Percentiles rank a stretch among this genome's conserved stretches.
phyloP scores from a whole-genome alignment of 2,797 vertebrate species.

The Hozukius guyotensis region DNA sequence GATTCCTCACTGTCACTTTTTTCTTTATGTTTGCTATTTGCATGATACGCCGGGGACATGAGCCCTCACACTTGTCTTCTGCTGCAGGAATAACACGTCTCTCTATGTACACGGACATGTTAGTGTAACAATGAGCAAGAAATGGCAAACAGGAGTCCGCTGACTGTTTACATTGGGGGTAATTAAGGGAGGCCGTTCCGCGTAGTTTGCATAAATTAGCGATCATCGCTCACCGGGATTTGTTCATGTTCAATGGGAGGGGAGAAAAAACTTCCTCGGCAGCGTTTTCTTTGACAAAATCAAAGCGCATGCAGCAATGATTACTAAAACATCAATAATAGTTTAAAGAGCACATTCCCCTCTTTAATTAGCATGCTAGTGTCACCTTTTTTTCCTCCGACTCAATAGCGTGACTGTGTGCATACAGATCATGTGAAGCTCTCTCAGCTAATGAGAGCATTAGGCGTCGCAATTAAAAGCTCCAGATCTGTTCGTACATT shows the following conservation, averaged over 20 bases:
- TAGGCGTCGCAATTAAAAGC: constrained; percentile 39
- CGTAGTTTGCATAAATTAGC: constrained; percentile 82
- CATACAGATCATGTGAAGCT: constrained; percentile 29
- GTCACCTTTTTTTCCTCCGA: constrained; percentile 31
- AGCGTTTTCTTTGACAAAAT: constrained; percentile 68
- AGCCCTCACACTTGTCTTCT: constrained; percentile 3
- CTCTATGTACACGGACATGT: not conserved
- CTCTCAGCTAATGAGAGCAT: constrained; percentile 42
- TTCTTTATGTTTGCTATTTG: constrained; percentile 43
- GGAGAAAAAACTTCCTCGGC: constrained; percentile 35
- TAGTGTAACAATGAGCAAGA: not conserved
- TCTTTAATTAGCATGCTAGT: constrained; percentile 54
- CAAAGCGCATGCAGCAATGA: constrained; percentile 64
- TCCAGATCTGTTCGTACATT: constrained; percentile 16
- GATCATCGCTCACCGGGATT: constrained; percentile 76
- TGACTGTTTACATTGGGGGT: constrained; percentile 70
- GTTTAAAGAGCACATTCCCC: constrained; percentile 67
- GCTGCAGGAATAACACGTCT: not conserved
- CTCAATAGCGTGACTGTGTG: constrained; percentile 29
- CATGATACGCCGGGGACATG: constrained; percentile 6
- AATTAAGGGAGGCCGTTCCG: constrained; percentile 78
- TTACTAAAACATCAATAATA: constrained; percentile 65
- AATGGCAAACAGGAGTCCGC: constrained; percentile 51
- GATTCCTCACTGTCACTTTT: constrained; percentile 44
- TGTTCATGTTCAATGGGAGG: constrained; percentile 11